Base-by-base conservation (phyloP, 2,113 vertebrate genomes). In the Chloroceryle aenea region DNA sequence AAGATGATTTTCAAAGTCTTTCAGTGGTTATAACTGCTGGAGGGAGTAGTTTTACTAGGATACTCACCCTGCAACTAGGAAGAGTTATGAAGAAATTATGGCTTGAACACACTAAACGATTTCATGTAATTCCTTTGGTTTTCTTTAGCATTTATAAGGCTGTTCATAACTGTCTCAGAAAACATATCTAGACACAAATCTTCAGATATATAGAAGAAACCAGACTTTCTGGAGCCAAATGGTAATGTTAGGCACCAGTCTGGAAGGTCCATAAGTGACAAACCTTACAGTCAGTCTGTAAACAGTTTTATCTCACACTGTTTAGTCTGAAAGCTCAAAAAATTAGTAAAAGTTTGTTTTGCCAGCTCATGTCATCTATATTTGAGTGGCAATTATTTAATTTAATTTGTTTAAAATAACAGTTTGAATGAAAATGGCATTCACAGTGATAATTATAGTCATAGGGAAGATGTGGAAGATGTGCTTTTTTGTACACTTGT, bases 311-410 rank as follows among this genome's bases (percentile, higher is more conserved):
- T 5, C 29, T 59, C 12, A 14, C 63, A 30, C 18, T 48, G 2
- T 50, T 52, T 5, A 27, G 14, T 29, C 27, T 53, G 25, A 53
- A 79, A 91, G 3, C 1, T 4, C 66, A 47, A 0, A 43, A 43
- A 14, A 19, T 32, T 52, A 42, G 79, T 38, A 10, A 50, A 69
- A 84, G 2, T 22, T 17, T 4, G 2, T 9, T 77, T 74, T 86
- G 5, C 11, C 7, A 29, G 4, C 5, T 58, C 4, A 4, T 25
- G 5, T 30, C 5, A 4, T 45, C n/a, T 20, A 9, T 30, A 34
- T 25, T 48, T 36, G 4, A 55, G 15, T 17, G 14, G 4, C 4
- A 67, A 25, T 22, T 29, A 1, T 20, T 64, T 64, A n/a, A 2
- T 25, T 86, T 25, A 14, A 23, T 47, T 43, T 78, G 7, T 45